Evolutionary conservation across 2,797 vertebrate species (phyloP).

Genomic region (Orestias chungarensis): DNA sequence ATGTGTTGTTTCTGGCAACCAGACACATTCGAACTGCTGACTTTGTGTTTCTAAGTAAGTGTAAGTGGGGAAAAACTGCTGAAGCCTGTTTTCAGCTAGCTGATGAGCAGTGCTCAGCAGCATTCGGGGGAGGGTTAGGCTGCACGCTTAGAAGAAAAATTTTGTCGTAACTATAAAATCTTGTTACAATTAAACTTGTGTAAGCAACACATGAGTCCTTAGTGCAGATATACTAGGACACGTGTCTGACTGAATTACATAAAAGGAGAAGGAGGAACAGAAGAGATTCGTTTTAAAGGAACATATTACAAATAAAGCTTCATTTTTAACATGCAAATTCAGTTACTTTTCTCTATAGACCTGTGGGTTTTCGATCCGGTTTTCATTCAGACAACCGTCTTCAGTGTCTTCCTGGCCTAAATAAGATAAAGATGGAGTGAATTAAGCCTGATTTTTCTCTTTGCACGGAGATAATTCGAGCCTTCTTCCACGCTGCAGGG

Average conservation of each 20-base stretch:
- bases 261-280: too few species aligned
- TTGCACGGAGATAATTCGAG: not conserved
- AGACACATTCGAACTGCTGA: not conserved
- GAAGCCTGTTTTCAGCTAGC: not conserved
- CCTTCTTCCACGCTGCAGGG: conserved; percentile 1
- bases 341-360: too few species aligned
- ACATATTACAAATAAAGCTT: not conserved
- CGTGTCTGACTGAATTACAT: too few species aligned
- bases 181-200: too few species aligned
- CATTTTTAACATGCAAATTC: not conserved
- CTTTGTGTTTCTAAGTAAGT: too few species aligned
- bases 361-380: too few species aligned
- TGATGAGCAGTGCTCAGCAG: not conserved
- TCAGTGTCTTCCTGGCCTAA: not conserved
- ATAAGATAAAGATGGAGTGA: not conserved
- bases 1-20: not conserved
- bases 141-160: too few species aligned
- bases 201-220: too few species aligned
- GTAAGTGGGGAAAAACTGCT: too few species aligned
- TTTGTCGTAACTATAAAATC: not conserved
- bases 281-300: too few species aligned
- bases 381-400: not conserved
- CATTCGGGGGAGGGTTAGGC: not conserved
- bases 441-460: not conserved
- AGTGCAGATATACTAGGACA: too few species aligned